phyloP scores from a whole-genome alignment of 2,797 vertebrate species.

The Oreortyx pictus region DNA sequence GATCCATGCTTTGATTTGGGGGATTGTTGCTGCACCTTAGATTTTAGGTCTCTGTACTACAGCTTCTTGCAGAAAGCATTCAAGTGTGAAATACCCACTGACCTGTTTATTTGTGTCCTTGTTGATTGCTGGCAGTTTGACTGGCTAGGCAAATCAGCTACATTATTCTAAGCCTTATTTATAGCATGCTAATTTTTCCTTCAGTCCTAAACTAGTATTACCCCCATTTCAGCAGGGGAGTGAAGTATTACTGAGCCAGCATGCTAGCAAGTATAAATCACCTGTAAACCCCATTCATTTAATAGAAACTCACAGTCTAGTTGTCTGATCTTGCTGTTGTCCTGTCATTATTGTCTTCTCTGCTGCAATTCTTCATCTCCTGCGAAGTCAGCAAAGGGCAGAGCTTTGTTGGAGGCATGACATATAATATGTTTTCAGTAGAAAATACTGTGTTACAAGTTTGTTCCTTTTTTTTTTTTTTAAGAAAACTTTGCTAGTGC shows the following conservation, averaged over 20 bases:
- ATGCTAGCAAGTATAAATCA: background rate
- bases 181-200: background rate
- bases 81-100: constrained; percentile 44
- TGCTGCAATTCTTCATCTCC: background rate
- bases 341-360: background rate
- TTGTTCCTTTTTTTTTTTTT: background rate
- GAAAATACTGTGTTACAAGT: rapidly evolving
- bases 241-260: background rate
- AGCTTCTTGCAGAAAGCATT: constrained; percentile 2
- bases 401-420: background rate
- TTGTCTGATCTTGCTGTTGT: background rate
- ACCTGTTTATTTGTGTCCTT: constrained; percentile 48
- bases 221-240: background rate
- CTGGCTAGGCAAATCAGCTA: constrained; percentile 2
- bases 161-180: background rate
- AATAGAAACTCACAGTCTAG: background rate
- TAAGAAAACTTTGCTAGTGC: background rate
- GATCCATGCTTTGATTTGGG: background rate
- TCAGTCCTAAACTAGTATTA: background rate
- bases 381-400: background rate
- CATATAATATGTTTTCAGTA: background rate
- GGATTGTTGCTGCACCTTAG: background rate
- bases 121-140: constrained; percentile 11
- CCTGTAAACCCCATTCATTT: background rate
- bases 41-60: background rate